Conservation (phyloP, 2,888 invertebrate species). For the Seira ritae region DNA sequence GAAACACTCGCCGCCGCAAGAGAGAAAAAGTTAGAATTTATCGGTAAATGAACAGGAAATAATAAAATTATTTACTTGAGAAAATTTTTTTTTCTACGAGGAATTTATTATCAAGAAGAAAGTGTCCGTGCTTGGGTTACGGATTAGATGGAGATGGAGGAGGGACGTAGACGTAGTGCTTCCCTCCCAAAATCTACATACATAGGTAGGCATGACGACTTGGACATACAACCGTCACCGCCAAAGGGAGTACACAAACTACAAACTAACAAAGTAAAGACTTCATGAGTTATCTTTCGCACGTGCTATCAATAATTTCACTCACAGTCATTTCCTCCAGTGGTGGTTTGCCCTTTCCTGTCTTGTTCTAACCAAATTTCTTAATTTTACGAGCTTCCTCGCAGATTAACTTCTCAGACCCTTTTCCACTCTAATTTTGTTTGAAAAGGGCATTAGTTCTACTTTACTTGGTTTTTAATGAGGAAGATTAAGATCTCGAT, state of each 20-base stretch:
- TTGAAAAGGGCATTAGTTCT: conserved; percentile 6
- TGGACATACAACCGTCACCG: not conserved
- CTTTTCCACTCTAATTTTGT: not conserved
- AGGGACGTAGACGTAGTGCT: no score
- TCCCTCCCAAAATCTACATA: no score
- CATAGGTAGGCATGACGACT: no score
- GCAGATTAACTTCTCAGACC: not conserved
- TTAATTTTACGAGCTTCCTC: not conserved
- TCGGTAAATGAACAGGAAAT: conserved; percentile 8
- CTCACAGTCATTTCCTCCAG: not conserved
- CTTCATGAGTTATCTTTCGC: conserved; percentile 3
- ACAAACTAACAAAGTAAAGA: not conserved
- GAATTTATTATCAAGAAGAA: not conserved
- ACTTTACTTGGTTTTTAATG: not conserved
- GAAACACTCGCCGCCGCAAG: not conserved
- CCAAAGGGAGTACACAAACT: not conserved
- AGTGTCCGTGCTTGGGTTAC: not conserved
- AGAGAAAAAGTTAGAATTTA: conserved; percentile 1
- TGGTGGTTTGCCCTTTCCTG: not conserved
- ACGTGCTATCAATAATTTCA: not conserved
- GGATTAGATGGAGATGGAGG: no score
- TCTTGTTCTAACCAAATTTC: not conserved
- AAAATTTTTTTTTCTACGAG: not conserved
- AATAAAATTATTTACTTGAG: conserved; percentile 3
- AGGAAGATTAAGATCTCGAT: not conserved